Base-by-base conservation (phyloP, 2,888 invertebrate genomes). In the Tachina lurida region DNA sequence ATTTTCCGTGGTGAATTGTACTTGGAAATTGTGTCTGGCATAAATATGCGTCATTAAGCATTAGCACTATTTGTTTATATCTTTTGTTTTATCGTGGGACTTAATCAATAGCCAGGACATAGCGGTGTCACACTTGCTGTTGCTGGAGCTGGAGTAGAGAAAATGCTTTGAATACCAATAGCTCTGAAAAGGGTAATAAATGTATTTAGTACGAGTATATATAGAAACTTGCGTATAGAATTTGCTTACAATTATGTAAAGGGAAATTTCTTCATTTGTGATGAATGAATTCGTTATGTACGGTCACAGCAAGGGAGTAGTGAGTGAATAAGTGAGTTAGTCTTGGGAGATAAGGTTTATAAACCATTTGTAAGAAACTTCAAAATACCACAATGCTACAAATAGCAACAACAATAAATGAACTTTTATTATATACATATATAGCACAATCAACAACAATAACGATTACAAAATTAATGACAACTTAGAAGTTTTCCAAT, bases 401-500 rank as follows among this genome's bases (percentile, higher is more conserved):
- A 62, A 60, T 65, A 73, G 22, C 54, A 41, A 10, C 60, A 80
- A 45, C 45, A 74, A 77, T n/a, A 62, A 58, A 43, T 1, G 5
- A 73, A 56, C 45, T 41, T 49, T 49, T 58, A 58, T 47, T 79
- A 77, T 60, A 82, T 60, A 17, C n/a, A n/a, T n/a, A n/a, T n/a
- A n/a, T n/a, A n/a, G n/a, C n/a, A n/a, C n/a, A n/a, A n/a, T 76
- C 71, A 65, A 76, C 58, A 80, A 58, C 63, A 80, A 78, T 19
- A 73, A 82, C 83, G 87, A 84, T 87, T 87, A 87, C 76, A 89
- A 89, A 90, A 90, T 90, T 90, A 91, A 90, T 91, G 91, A 89
- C 89, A 90, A 88, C 89, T 89, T 90, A 89, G 89, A 89, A 89
- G 88, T 89, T 81, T 88, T 87, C 88, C 89, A 91, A 91, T 91